Percentiles rank a stretch among this genome's conserved stretches.
Evolutionary conservation across 2,888 invertebrate species (phyloP).

Genomic region (Platerodrilus igneus): DNA sequence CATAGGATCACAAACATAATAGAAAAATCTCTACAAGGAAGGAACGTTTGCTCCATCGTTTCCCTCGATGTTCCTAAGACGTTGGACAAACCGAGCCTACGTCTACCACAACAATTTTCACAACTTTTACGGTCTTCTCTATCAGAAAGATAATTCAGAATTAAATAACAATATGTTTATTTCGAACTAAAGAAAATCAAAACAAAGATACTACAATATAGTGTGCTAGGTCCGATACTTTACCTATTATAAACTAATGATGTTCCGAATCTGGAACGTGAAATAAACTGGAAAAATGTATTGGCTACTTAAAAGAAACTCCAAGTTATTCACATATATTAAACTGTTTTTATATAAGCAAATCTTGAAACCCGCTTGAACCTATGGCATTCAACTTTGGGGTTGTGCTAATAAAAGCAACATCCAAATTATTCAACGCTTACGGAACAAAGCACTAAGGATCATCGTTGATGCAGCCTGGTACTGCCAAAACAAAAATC

Average conservation of each 20-base stretch:
- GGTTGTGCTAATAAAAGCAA: too few relatives aligned
- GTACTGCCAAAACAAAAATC: constrained; percentile 13
- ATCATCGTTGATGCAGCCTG: constrained; percentile 17
- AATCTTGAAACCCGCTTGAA: too few relatives aligned
- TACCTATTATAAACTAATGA: constrained; percentile 18
- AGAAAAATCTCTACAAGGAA: too few relatives aligned
- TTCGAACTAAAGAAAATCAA: constrained; percentile 8
- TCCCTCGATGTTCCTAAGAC: too few relatives aligned
- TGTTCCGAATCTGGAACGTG: constrained; percentile 17
- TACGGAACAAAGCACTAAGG: too few relatives aligned
- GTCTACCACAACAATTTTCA: constrained; percentile 1
- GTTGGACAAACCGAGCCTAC: constrained; percentile 5
- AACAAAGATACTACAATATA: constrained; percentile 19
- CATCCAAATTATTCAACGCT: too few relatives aligned
- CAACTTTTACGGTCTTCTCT: constrained; percentile 3
- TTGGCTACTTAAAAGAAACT: constrained; percentile 19
- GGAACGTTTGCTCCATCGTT: too few relatives aligned
- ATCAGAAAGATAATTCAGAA: constrained; percentile 3
- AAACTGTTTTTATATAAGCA: too few relatives aligned
- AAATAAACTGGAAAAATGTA: constrained; percentile 16
- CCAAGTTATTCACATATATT: constrained; percentile 14
- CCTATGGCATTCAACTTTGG: too few relatives aligned
- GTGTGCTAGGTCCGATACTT: constrained; percentile 9
- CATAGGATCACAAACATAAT: too few relatives aligned
- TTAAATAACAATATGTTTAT: neutral